Evolutionary conservation across 2,113 vertebrate species (phyloP), one percentile per base, ranked within the genome.

Genomic region (Lepus americanus): DNA sequence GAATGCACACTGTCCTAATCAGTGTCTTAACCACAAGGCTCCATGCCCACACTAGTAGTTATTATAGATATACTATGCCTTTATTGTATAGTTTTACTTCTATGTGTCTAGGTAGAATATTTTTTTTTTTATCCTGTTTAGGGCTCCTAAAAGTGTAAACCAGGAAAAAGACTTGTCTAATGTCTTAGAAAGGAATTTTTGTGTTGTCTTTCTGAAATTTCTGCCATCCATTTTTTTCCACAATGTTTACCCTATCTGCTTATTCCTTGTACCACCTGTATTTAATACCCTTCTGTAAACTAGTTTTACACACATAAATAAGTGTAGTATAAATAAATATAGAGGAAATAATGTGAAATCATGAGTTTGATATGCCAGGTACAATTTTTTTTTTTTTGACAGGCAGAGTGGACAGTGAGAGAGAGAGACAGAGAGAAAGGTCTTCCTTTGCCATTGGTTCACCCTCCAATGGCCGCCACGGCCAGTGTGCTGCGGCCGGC

Each of bases 81-180:
- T 88, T 64, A 63, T 25, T 36, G 19, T 70, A 64, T 6, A 78
- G 67, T 77, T 94, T 66, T 4, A 76, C n/a, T 22, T 53, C 44
- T 53, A 19, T 51, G 25, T 51, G 63, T 10, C 14, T 79, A 31
- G 44, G 49, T 55, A 81, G 27, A 90, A 84, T 66, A 66, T 39
- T 33, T n/a, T 94, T 94, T 92, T 90, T 31, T 76, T 90, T 53
- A n/a, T 84, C 20, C 44, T 96, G 25, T 66, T 81, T 23, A 69
- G 63, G 44, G 80, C 8, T 77, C 29, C 51, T 64, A 16, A 55
- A 66, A 83, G 12, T 59, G 3, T 55, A 82, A n/a, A 44, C 12
- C 25, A 72, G 79, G 22, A 77, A 53, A 79, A 90, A 90, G 16
- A 81, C 55, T 76, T 81, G 13, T 23, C 5, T 85, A 59, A 67